These are phyloP conservation scores for Corvus hawaiiensis DNA, from an alignment of 2,113 vertebrate species.

Conservation along the genomic window DNA sequence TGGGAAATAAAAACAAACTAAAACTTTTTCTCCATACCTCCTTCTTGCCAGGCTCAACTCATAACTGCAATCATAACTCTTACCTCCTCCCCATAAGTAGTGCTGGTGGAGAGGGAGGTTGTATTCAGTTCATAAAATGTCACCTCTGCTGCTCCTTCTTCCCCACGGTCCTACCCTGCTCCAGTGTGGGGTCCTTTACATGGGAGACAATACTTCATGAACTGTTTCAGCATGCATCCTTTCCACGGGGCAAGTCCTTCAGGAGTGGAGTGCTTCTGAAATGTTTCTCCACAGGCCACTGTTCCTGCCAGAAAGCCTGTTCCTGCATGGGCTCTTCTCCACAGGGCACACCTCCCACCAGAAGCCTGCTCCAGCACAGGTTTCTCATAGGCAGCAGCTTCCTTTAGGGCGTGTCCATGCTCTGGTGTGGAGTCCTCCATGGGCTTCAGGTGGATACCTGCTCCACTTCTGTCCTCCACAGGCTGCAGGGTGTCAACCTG, in stretches of 20 bases:
- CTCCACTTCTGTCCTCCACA: not conserved
- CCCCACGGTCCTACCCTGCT: not conserved
- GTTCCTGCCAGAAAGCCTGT: not conserved
- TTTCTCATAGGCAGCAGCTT: not conserved
- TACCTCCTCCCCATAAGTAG: fast-evolving
- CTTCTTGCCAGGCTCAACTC: not conserved
- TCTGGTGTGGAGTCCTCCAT: fast-evolving
- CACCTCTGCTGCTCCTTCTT: not conserved
- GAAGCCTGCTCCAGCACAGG: not conserved
- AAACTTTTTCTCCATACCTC: not conserved
- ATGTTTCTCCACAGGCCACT: not conserved
- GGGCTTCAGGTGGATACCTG: not conserved
- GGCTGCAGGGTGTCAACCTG: not conserved
- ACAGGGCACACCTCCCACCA: not conserved
- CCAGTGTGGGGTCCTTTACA: not conserved
- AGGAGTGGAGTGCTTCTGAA: not conserved
- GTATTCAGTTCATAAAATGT: fast-evolving
- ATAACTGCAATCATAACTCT: not conserved
- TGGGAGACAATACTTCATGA: not conserved
- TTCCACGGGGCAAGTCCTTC: not conserved
- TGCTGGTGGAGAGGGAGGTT: fast-evolving
- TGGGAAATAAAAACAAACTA: not conserved
- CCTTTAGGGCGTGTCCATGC: not conserved
- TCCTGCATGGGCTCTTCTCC: not conserved
- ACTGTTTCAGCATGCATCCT: not conserved